Conservation (phyloP, 1,140 invertebrate species). For the Anthonomus grandis region DNA sequence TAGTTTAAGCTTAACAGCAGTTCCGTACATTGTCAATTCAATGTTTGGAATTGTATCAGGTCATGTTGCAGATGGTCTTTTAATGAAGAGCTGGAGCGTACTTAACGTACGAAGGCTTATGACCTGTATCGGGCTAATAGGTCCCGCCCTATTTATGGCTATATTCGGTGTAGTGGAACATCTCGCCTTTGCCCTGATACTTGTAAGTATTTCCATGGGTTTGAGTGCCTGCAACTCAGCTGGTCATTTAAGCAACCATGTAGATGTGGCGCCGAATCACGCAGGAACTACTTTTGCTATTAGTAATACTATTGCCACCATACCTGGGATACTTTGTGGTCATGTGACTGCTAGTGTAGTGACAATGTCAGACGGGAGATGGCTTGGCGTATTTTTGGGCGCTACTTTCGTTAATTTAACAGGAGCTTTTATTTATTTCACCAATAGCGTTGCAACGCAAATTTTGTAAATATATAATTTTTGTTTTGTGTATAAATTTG, state of each 20-base stretch:
- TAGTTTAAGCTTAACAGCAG: slow-evolving; percentile 73
- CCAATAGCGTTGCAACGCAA: slow-evolving; percentile 70
- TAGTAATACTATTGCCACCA: slow-evolving; percentile 76
- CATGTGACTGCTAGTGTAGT: slow-evolving; percentile 75
- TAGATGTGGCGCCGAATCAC: slow-evolving; percentile 76
- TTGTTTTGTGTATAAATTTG: too few species aligned
- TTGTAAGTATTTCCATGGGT: slow-evolving; percentile 76
- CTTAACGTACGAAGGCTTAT: slow-evolving; percentile 71
- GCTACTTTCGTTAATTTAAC: slow-evolving; percentile 73
- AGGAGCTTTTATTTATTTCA: slow-evolving; percentile 73
- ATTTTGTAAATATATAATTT: slow-evolving; percentile 51
- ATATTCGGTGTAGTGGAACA: slow-evolving; percentile 73
- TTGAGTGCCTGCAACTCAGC: slow-evolving; percentile 75
- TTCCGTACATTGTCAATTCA: slow-evolving; percentile 76
- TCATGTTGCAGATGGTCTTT: slow-evolving; percentile 69
- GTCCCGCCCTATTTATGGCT: slow-evolving; percentile 69
- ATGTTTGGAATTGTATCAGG: slow-evolving; percentile 70
- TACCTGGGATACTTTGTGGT: slow-evolving; percentile 76
- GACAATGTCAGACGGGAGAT: slow-evolving; percentile 66
- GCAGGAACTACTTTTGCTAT: slow-evolving; percentile 78
- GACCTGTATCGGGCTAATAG: slow-evolving; percentile 73
- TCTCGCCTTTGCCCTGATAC: slow-evolving; percentile 67
- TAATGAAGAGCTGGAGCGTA: slow-evolving; percentile 64
- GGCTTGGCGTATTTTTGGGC: slow-evolving; percentile 74
- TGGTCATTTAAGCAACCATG: slow-evolving; percentile 77